A percentile compares a stretch with the other conserved stretches of the same genome.
Conservation (phyloP, 2,797 vertebrate genomes). For the Microchirus variegatus region DNA sequence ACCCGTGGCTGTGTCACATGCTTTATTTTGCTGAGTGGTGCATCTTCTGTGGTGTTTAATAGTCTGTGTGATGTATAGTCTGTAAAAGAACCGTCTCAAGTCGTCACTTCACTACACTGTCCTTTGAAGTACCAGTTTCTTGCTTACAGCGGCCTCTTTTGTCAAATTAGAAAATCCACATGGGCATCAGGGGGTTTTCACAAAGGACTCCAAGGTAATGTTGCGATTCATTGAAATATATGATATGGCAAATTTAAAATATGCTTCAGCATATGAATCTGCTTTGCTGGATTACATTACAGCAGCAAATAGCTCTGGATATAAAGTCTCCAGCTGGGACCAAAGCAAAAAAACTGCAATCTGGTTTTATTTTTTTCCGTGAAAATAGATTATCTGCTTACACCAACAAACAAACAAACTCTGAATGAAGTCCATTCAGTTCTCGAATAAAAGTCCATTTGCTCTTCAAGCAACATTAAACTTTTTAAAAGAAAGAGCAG, state of each 20-base stretch:
- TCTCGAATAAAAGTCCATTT: too few species aligned
- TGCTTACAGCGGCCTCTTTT: slow-evolving; percentile 17
- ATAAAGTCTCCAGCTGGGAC: slow-evolving; percentile 26
- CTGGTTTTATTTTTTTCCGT: slow-evolving; percentile 15
- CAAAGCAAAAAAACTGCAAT: slow-evolving; percentile 17
- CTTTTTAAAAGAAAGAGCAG: too few species aligned
- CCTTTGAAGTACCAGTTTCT: slow-evolving; percentile 41
- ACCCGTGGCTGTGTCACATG: slow-evolving; percentile 7
- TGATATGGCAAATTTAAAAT: slow-evolving; percentile 47
- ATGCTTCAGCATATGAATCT: slow-evolving; percentile 43
- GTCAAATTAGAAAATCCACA: slow-evolving; percentile 31
- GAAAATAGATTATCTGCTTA: slow-evolving; percentile 27
- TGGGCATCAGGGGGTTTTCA: slow-evolving; percentile 9
- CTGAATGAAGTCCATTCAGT: too few species aligned
- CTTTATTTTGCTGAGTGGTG: slow-evolving; percentile 30
- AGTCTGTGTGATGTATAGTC: slow-evolving; percentile 39
- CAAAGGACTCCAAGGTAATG: slow-evolving; percentile 32
- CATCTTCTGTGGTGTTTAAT: slow-evolving; percentile 40
- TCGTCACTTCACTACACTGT: slow-evolving; percentile 11
- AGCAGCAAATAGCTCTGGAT: slow-evolving; percentile 23
- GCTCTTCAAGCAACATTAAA: too few species aligned
- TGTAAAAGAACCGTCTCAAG: slow-evolving; percentile 33
- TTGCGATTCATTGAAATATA: slow-evolving; percentile 34
- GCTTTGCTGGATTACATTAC: slow-evolving; percentile 50
- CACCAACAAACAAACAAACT: not conserved